Percentiles rank a stretch among this genome's conserved stretches.
Conservation (phyloP, 2,888 invertebrate species). For the Drepana falcataria region DNA sequence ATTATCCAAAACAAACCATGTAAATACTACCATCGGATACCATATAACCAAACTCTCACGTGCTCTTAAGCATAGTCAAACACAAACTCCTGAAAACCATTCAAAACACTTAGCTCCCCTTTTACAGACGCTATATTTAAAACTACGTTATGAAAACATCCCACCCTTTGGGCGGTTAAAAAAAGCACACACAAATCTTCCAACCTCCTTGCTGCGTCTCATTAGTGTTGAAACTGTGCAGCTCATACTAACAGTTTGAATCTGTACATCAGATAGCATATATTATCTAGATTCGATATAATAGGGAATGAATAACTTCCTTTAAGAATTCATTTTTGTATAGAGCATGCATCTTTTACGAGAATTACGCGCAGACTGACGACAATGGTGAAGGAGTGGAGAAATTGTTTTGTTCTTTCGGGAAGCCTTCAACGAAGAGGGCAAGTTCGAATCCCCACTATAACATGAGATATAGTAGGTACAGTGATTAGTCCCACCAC, state of each 20-base stretch:
- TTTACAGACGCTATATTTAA: constrained; percentile 48
- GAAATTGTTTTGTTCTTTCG: no score
- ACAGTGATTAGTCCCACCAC: no score
- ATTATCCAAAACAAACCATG: constrained; percentile 18
- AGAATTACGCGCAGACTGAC: no score
- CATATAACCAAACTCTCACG: constrained; percentile 17
- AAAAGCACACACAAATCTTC: constrained; percentile 20
- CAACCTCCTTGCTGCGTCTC: constrained; percentile 13
- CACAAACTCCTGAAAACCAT: constrained; percentile 32
- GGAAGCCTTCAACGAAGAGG: no score
- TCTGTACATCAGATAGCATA: no score
- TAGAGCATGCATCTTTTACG: no score
- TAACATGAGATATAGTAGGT: no score
- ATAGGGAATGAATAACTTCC: no score
- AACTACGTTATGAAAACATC: constrained; percentile 52
- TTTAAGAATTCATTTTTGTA: no score
- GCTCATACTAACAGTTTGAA: constrained; percentile 8
- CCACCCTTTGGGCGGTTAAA: constrained; percentile 36
- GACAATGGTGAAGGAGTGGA: no score
- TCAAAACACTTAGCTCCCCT: constrained; percentile 50
- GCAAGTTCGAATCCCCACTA: no score
- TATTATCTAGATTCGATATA: no score
- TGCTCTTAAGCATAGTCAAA: constrained; percentile 13
- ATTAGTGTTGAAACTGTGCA: constrained; percentile 16
- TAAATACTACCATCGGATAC: constrained; percentile 21